phyloP scores from a whole-genome alignment of 2,113 vertebrate genomes.

The Orthochromis malagaraziensis region DNA sequence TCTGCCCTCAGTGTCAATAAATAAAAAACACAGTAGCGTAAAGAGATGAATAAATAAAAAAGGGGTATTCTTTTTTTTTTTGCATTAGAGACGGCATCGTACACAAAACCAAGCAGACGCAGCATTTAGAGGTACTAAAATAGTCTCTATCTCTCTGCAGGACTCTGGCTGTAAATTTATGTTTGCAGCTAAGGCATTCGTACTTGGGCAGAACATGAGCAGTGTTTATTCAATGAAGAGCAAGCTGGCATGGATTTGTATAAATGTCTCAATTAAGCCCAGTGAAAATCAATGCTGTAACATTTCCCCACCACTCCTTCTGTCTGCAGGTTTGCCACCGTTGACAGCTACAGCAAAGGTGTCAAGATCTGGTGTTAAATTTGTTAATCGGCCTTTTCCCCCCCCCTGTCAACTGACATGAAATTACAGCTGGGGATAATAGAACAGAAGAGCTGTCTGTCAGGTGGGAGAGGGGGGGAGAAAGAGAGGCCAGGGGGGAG shows the following conservation, averaged over 20 bases:
- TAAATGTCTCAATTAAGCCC: slow-evolving; percentile 45
- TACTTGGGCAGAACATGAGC: slow-evolving; percentile 37
- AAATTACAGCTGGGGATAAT: slow-evolving; percentile 47
- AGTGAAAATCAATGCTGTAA: neutral
- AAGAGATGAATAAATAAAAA: slow-evolving; percentile 55
- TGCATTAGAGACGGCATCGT: neutral
- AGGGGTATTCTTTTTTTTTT: slow-evolving; percentile 24
- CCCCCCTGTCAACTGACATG: slow-evolving; percentile 34
- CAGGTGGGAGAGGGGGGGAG: slow-evolving; percentile 5
- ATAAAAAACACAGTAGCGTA: slow-evolving; percentile 32
- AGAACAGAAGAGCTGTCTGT: slow-evolving; percentile 37
- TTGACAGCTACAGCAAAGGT: slow-evolving; percentile 25
- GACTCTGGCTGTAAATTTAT: slow-evolving; percentile 30
- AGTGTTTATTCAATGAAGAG: slow-evolving; percentile 9
- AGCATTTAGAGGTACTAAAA: slow-evolving; percentile 17
- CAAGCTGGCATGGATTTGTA: slow-evolving; percentile 19
- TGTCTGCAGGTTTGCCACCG: neutral
- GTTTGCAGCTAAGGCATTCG: slow-evolving; percentile 12
- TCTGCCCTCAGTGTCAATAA: slow-evolving; percentile 49
- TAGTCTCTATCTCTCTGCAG: slow-evolving; percentile 20
- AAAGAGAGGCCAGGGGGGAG: neutral
- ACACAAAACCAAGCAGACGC: slow-evolving; percentile 20
- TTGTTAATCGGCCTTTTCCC: slow-evolving; percentile 33
- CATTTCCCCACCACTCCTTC: neutral
- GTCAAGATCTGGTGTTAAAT: slow-evolving; percentile 37